phyloP scores from a whole-genome alignment of 2,888 invertebrate species.

The Iselma pallidipennis region DNA sequence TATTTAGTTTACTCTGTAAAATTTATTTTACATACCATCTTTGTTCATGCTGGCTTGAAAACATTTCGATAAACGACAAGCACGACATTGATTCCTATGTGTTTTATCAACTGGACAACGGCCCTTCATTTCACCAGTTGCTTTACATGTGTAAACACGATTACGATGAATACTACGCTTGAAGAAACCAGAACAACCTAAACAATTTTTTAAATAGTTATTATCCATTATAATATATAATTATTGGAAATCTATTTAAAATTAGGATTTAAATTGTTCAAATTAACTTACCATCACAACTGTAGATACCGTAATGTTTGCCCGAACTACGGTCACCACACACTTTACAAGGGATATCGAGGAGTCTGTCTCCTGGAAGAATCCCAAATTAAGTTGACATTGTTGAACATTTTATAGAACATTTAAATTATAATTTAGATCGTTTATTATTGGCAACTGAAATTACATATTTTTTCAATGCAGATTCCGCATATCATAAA shows the following conservation, averaged over 20 bases:
- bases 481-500: conserved; percentile 9
- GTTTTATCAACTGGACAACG: conserved; percentile 97
- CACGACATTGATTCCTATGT: conserved; percentile 94
- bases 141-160: conserved; percentile 96
- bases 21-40: conserved; percentile 85
- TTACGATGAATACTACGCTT: conserved; percentile 96
- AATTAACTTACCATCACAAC: conserved; percentile 87
- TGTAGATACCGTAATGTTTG: conserved; percentile 99
- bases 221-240: no score
- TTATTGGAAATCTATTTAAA: no score
- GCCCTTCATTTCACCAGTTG: conserved; percentile 89
- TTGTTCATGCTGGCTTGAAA: conserved; percentile 97
- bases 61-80: conserved; percentile 92
- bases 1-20: no score
- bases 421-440: not conserved
- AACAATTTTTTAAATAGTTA: no score
- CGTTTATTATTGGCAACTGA: not conserved
- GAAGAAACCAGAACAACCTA: conserved; percentile 96
- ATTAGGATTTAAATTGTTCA: conserved; percentile 1
- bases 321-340: conserved; percentile 99
- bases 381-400: not conserved
- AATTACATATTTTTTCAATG: not conserved
- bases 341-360: conserved; percentile 98
- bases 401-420: not conserved
- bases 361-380: conserved; percentile 86